Conservation (phyloP, 2,113 vertebrate genomes). For the Emydura subglobosa region DNA sequence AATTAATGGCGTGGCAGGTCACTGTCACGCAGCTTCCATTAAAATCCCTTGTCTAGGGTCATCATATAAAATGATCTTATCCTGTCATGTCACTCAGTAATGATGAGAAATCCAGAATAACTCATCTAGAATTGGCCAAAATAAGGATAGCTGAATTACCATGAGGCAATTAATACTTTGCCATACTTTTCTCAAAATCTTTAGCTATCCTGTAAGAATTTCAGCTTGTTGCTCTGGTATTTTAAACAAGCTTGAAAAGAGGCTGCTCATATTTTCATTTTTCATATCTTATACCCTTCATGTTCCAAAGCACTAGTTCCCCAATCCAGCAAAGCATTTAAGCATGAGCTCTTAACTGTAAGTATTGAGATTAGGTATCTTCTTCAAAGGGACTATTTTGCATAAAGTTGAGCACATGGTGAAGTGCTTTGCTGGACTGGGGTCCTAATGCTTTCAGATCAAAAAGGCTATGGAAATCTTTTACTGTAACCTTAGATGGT, state of each 20-base stretch:
- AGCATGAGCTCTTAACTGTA: background rate
- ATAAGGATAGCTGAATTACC: background rate
- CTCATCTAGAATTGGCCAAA: conserved; percentile 24
- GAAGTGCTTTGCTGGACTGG: background rate
- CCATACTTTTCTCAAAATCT: background rate
- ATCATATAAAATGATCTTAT: conserved; percentile 2
- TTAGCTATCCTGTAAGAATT: background rate
- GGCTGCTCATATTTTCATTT: background rate
- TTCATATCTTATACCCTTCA: background rate
- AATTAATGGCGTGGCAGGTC: background rate
- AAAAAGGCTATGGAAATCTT: background rate
- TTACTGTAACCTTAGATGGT: background rate
- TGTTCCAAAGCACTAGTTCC: background rate
- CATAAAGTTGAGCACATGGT: background rate
- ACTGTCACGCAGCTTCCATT: background rate
- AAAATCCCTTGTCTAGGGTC: background rate
- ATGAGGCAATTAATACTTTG: background rate
- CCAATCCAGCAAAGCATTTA: background rate
- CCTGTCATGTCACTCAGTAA: background rate
- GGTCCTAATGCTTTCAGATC: background rate
- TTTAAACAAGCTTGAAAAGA: conserved; percentile 24
- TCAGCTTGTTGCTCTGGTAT: background rate
- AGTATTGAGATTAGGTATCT: background rate
- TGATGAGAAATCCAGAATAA: conserved; percentile 27
- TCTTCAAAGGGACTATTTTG: background rate